phyloP scores from a whole-genome alignment of 2,113 vertebrate genomes.

The Phocoena phocoena region DNA sequence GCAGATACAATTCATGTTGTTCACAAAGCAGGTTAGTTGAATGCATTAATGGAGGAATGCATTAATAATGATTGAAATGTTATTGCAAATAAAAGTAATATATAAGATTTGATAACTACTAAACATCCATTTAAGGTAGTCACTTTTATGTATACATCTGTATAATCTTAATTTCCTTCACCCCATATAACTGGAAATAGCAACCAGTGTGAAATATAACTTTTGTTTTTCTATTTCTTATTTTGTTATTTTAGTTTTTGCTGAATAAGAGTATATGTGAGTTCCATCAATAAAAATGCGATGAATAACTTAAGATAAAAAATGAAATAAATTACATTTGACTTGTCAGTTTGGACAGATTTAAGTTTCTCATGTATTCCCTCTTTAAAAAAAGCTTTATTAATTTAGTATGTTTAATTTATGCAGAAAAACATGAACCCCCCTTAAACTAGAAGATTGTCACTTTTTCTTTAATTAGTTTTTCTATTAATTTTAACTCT shows the following conservation, averaged over 20 bases:
- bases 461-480: neutral
- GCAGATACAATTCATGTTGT: neutral
- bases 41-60: neutral
- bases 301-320: neutral
- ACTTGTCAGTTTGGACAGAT: neutral
- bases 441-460: neutral
- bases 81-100: neutral
- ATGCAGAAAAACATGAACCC: neutral
- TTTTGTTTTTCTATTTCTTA: neutral
- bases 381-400: neutral
- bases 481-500: neutral
- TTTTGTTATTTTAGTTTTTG: neutral
- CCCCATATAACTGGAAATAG: neutral
- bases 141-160: neutral
- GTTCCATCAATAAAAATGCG: neutral
- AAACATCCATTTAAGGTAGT: neutral
- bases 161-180: neutral
- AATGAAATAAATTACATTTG: neutral
- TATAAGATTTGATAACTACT: neutral
- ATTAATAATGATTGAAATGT: neutral
- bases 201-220: neutral
- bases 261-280: neutral
- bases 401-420: neutral
- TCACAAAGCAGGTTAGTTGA: neutral
- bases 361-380: neutral